These are phyloP conservation scores for Apostichopus parvimensis DNA, from an alignment of 35 echinoderm and acorn worm species.

Conservation along the genomic window DNA sequence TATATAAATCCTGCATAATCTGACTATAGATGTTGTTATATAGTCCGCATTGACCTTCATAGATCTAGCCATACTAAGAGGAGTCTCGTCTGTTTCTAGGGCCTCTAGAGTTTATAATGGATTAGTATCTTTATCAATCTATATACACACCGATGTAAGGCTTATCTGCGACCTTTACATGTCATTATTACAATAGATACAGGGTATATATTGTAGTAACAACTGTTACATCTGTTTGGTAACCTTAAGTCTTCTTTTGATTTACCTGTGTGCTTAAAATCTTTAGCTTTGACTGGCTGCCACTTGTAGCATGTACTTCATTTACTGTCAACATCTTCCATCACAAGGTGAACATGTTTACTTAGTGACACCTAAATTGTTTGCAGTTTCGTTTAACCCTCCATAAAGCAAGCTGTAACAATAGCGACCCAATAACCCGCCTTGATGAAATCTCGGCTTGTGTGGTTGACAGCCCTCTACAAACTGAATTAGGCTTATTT, in stretches of 20 bases:
- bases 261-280: no score
- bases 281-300: neutral
- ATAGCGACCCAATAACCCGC: neutral
- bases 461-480: no score
- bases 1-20: no score
- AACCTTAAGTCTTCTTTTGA: no score
- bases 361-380: slow-evolving; percentile 4
- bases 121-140: no score
- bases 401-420: slow-evolving; percentile 6
- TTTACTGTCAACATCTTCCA: slow-evolving; percentile 2
- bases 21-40: no score
- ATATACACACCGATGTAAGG: neutral
- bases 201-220: neutral
- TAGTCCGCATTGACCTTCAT: no score
- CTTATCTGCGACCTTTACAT: neutral
- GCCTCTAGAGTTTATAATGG: no score
- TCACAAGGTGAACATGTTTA: neutral
- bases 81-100: no score
- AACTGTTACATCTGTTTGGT: slow-evolving; percentile 1
- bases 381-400: slow-evolving; percentile 8
- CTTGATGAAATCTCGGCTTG: neutral
- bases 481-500: no score
- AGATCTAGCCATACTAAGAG: no score
- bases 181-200: neutral
- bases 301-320: slow-evolving; percentile 11